A percentile compares a stretch with the other conserved stretches of the same genome.
Conservation (phyloP, 2,113 vertebrate genomes). For the Hippocampus guttulatus region DNA sequence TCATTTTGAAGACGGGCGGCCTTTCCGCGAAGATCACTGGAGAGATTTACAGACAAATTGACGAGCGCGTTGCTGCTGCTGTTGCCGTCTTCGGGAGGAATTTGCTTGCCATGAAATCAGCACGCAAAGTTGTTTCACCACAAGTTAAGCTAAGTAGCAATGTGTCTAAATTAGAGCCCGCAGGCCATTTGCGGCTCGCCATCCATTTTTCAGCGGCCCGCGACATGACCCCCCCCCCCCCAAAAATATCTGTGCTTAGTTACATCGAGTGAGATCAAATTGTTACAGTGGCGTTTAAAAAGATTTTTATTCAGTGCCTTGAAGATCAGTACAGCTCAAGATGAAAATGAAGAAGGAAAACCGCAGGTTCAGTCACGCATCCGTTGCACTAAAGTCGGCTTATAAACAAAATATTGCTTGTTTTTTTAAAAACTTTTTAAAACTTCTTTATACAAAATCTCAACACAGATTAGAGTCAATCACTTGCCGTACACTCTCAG, state of each 20-base stretch:
- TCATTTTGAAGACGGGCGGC: slow-evolving; percentile 28
- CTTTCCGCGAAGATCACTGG: slow-evolving; percentile 3
- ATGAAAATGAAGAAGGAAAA: slow-evolving; percentile 36
- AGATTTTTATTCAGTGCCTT: slow-evolving; percentile 76
- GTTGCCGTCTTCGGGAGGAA: not conserved
- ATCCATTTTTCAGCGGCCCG: too few relatives aligned
- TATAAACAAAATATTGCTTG: slow-evolving; percentile 26
- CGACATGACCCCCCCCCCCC: too few relatives aligned
- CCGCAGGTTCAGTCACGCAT: slow-evolving; percentile 54
- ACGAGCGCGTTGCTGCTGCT: not conserved
- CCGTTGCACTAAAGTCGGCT: slow-evolving; percentile 42
- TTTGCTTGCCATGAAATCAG: not conserved
- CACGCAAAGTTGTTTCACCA: not conserved
- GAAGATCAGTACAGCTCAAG: slow-evolving; percentile 64
- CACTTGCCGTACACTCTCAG: slow-evolving; percentile 33
- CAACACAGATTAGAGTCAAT: slow-evolving; percentile 51
- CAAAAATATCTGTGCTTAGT: too few relatives aligned
- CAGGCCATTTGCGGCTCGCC: too few relatives aligned
- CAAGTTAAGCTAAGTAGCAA: too few relatives aligned
- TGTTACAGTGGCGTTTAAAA: slow-evolving; percentile 40
- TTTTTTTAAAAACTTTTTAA: not conserved
- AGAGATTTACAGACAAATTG: slow-evolving; percentile 4
- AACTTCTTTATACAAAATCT: slow-evolving; percentile 18
- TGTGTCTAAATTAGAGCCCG: too few relatives aligned
- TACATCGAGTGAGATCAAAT: not conserved